A percentile compares a stretch with the other conserved stretches of the same genome.
These are phyloP conservation scores for Aleiodes sp. DNA, from an alignment of 1,140 invertebrate species.

Conservation along the genomic window DNA sequence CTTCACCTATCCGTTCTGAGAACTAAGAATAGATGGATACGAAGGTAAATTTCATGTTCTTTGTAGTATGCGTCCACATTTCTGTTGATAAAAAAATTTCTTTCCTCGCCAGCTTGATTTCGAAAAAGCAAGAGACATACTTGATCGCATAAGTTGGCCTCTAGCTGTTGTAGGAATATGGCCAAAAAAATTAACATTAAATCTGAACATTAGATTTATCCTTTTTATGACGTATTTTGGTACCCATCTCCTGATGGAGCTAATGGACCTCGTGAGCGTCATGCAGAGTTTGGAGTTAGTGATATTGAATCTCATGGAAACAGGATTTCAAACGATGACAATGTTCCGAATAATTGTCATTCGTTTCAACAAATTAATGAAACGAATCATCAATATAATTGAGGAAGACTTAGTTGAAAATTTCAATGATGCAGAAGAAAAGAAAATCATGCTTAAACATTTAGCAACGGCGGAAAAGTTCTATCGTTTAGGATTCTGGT, in stretches of 20 bases:
- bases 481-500: neutral
- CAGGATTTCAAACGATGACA: neutral
- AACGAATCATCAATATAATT: neutral
- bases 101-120: neutral
- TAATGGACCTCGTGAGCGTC: neutral
- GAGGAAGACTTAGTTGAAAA: neutral
- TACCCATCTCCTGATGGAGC: neutral
- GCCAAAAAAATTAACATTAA: neutral
- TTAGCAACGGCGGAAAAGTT: neutral
- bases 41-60: neutral
- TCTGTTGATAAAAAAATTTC: neutral
- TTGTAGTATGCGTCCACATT: neutral
- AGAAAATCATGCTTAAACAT: neutral
- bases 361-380: neutral
- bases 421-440: neutral
- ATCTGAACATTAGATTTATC: neutral
- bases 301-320: neutral
- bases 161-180: neutral
- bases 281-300: neutral
- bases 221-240: neutral
- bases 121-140: neutral
- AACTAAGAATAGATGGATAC: too few relatives aligned
- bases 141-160: neutral
- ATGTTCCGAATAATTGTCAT: neutral
- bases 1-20: too few relatives aligned